phyloP scores from a whole-genome alignment of 2,797 vertebrate genomes.

The Philypnodon macrostomus region DNA sequence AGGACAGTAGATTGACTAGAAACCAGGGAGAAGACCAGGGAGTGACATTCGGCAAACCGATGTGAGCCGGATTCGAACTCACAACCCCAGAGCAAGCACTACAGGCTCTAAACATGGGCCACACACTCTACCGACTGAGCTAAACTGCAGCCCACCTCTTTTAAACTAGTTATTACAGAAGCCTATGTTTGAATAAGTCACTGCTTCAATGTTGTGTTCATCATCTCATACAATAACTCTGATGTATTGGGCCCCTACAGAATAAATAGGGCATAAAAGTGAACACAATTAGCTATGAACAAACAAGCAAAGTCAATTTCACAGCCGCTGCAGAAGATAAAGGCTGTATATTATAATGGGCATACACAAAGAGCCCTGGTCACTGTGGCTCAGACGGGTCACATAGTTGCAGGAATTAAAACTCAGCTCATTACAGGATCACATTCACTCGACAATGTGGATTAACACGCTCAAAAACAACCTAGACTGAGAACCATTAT shows the following conservation, averaged over 20 bases:
- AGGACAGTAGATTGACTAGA: too few relatives aligned
- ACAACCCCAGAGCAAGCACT: too few relatives aligned
- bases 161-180: too few relatives aligned
- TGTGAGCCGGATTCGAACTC: too few relatives aligned
- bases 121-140: too few relatives aligned
- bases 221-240: slow-evolving; percentile 20
- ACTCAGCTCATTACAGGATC: slow-evolving; percentile 28
- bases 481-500: background rate
- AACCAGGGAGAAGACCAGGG: too few relatives aligned
- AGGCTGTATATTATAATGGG: slow-evolving; percentile 3
- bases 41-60: too few relatives aligned
- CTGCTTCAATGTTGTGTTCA: background rate
- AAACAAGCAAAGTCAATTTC: slow-evolving; percentile 16
- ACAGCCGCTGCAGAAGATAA: slow-evolving; percentile 14
- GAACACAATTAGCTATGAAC: slow-evolving; percentile 12
- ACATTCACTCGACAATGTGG: slow-evolving; percentile 34
- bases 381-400: slow-evolving; percentile 52
- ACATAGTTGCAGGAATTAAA: slow-evolving; percentile 61
- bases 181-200: slow-evolving; percentile 10
- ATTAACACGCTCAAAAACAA: slow-evolving; percentile 33
- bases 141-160: too few relatives aligned
- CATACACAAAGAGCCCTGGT: too few relatives aligned
- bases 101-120: too few relatives aligned
- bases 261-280: slow-evolving; percentile 25
- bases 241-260: slow-evolving; percentile 21